Evolutionary conservation across 92 coral and sea anemone species (phyloP).

Genomic region (Heliopora coerulea): DNA sequence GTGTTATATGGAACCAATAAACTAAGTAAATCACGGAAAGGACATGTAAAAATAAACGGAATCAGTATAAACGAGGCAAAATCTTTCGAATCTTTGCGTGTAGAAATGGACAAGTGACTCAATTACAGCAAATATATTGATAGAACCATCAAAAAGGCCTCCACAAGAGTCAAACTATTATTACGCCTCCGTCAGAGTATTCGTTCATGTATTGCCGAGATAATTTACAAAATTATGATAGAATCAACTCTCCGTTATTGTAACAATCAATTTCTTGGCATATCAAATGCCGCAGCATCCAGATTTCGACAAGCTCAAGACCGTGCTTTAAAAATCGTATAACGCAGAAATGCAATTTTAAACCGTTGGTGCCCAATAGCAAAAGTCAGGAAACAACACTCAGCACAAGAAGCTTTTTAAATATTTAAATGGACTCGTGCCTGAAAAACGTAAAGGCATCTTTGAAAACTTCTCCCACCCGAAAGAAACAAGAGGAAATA

Average conservation of each 20-base stretch:
- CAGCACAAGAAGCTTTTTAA: too few species aligned
- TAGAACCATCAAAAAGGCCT: conserved; percentile 16
- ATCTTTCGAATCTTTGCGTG: background rate
- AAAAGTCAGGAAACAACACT: too few species aligned
- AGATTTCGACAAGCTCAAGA: conserved; percentile 12
- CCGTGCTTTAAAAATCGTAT: conserved; percentile 13
- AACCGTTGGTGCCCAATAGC: too few species aligned
- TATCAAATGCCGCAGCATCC: background rate
- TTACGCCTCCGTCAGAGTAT: conserved; percentile 3
- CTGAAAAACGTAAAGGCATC: too few species aligned
- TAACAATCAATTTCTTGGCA: background rate
- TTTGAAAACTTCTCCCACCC: too few species aligned
- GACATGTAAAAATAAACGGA: background rate
- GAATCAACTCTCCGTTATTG: too few species aligned
- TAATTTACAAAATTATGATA: background rate
- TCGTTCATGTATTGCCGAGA: too few species aligned
- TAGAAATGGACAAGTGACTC: background rate
- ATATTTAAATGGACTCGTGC: too few species aligned
- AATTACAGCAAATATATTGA: conserved; percentile 8
- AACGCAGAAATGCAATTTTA: too few species aligned
- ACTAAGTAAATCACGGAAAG: background rate
- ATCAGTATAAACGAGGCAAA: background rate
- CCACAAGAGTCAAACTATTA: conserved; percentile 4
- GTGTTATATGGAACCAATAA: background rate
- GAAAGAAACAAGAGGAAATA: too few species aligned